Conservation (phyloP, 1,140 invertebrate genomes). For the Brachionus asplanchnoidis region DNA sequence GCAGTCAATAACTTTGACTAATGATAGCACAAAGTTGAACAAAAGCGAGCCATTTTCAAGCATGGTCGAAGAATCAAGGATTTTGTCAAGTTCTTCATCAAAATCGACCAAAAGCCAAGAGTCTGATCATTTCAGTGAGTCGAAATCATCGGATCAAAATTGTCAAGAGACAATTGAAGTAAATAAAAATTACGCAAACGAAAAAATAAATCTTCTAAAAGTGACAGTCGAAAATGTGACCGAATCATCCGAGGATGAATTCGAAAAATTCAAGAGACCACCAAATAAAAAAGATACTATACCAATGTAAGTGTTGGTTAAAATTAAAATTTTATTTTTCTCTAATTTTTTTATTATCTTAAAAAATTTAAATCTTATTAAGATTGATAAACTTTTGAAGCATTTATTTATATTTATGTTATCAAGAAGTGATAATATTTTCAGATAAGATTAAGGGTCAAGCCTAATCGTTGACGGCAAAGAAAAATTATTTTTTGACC, state of each 20-base stretch:
- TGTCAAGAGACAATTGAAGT: background rate
- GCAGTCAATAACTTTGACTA: slow-evolving; percentile 30
- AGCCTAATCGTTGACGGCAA: background rate
- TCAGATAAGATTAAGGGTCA: background rate
- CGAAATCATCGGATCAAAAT: background rate
- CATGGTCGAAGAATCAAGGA: background rate
- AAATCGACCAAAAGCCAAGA: background rate
- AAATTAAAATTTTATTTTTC: background rate
- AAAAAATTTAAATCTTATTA: background rate
- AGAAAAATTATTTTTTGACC: background rate
- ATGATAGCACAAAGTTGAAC: background rate
- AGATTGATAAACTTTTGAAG: background rate
- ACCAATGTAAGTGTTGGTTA: background rate
- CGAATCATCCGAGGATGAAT: slow-evolving; percentile 1
- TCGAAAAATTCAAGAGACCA: background rate
- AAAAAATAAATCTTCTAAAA: background rate
- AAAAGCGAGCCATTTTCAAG: background rate
- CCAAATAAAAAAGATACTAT: background rate
- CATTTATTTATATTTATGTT: background rate
- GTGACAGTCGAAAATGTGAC: slow-evolving; percentile 11
- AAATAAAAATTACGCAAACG: background rate
- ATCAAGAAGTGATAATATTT: background rate
- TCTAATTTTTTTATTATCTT: background rate
- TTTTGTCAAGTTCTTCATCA: background rate
- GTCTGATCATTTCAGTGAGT: background rate